These are phyloP conservation scores for Ophion costatus DNA, from an alignment of 2,888 invertebrate genomes.

Conservation along the genomic window DNA sequence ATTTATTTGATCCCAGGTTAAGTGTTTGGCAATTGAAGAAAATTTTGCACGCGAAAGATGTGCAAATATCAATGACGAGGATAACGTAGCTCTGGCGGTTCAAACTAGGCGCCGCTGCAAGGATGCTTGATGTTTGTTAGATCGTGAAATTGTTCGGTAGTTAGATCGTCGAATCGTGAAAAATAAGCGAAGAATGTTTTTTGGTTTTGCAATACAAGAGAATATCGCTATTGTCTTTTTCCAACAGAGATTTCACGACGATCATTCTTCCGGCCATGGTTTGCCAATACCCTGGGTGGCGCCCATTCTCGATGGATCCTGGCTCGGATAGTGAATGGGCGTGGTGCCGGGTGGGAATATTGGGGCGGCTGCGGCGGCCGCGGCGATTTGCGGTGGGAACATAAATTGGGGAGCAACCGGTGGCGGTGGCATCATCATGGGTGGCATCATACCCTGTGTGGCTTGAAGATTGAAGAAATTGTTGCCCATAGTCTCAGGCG, in stretches of 20 bases:
- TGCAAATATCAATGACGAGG: no score
- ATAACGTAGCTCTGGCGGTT: not conserved
- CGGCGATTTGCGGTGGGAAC: conserved; percentile 82
- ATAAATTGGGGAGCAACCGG: conserved; percentile 84
- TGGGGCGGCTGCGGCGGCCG: conserved; percentile 83
- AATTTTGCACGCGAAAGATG: no score
- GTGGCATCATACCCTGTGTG: conserved; percentile 80
- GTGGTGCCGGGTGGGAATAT: conserved; percentile 85
- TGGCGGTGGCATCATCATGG: conserved; percentile 83
- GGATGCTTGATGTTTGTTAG: not conserved
- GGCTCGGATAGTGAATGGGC: conserved; percentile 96
- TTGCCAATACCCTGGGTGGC: conserved; percentile 84
- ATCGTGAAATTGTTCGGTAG: no score
- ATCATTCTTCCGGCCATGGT: conserved; percentile 82
- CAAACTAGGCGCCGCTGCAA: not conserved
- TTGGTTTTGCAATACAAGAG: not conserved
- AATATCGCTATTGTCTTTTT: not conserved
- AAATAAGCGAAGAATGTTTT: not conserved
- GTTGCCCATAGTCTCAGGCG: conserved; percentile 87
- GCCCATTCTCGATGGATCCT: conserved; percentile 97
- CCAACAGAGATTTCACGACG: not conserved
- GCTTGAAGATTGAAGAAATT: conserved; percentile 88
- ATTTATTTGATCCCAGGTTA: not conserved
- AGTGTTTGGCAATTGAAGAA: not conserved
- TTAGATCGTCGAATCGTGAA: not conserved